Percentiles rank a stretch among this genome's conserved stretches.
phyloP scores from a whole-genome alignment of 2,888 invertebrate genomes.

The Orthosia incerta region DNA sequence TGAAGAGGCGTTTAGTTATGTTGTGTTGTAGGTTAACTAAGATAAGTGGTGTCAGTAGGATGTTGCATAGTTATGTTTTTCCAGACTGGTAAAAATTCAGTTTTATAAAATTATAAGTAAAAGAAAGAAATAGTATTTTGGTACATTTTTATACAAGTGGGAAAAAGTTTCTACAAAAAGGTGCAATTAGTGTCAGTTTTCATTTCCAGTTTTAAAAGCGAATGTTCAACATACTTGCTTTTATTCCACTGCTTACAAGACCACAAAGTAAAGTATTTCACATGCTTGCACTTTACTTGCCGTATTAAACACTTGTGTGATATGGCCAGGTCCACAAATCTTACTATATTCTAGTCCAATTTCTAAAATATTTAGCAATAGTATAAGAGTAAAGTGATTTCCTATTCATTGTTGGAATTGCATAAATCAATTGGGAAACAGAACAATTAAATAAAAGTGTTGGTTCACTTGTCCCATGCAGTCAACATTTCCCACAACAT shows the following conservation, averaged over 20 bases:
- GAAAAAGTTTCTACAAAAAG: too few relatives aligned
- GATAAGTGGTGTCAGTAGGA: not conserved
- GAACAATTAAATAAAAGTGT: conserved; percentile 11
- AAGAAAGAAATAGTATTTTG: too few relatives aligned
- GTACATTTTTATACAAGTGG: too few relatives aligned
- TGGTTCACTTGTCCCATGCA: not conserved
- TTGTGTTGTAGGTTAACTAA: not conserved
- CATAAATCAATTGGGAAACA: not conserved
- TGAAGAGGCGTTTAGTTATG: not conserved
- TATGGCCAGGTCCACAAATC: too few relatives aligned
- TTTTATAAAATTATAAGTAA: too few relatives aligned
- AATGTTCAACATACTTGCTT: not conserved
- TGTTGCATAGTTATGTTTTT: not conserved
- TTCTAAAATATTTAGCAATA: not conserved
- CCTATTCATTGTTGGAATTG: not conserved
- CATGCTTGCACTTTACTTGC: not conserved
- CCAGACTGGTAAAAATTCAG: not conserved
- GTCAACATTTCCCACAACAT: conserved; percentile 2
- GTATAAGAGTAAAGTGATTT: not conserved
- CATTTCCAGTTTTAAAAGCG: not conserved
- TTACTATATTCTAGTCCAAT: not conserved
- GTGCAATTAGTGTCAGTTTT: too few relatives aligned
- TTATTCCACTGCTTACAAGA: not conserved
- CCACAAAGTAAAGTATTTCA: not conserved
- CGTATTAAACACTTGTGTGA: not conserved